Conservation (phyloP, 2,888 invertebrate genomes). For the Drosophila longiperda region DNA sequence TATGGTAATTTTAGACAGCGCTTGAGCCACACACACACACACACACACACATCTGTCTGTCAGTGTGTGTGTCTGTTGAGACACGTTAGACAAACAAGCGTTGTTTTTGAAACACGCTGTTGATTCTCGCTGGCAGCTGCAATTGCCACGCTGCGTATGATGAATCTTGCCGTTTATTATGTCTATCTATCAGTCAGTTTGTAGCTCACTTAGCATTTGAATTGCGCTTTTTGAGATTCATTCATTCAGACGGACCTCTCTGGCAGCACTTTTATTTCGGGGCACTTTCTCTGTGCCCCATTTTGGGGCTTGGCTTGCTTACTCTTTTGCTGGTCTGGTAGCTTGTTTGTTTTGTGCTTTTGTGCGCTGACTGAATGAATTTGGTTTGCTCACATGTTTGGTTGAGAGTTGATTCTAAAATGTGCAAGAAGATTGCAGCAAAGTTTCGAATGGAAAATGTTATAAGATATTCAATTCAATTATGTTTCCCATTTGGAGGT, state of each 20-base stretch:
- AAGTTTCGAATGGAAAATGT: conserved; percentile 9
- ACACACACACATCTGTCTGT: conserved; percentile 2
- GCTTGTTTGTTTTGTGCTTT: conserved; percentile 34
- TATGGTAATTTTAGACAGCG: conserved; percentile 44
- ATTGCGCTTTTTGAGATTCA: conserved; percentile 66
- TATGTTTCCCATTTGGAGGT: conserved; percentile 13
- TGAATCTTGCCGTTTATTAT: conserved; percentile 10
- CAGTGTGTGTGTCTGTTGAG: conserved; percentile 11
- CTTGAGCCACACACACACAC: conserved; percentile 53
- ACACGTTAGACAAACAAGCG: conserved; percentile 40
- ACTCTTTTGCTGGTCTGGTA: conserved; percentile 16
- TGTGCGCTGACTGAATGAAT: conserved; percentile 56
- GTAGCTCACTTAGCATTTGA: conserved; percentile 32
- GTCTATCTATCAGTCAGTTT: conserved; percentile 6
- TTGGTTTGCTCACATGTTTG: conserved; percentile 23
- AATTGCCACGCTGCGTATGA: conserved; percentile 5
- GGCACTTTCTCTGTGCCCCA: conserved; percentile 1
- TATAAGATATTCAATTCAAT: conserved; percentile 22
- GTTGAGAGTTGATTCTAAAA: conserved; percentile 41
- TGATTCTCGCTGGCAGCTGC: conserved; percentile 28
- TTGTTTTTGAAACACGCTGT: conserved; percentile 40
- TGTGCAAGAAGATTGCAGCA: conserved; percentile 18
- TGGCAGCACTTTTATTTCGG: conserved; percentile 41
- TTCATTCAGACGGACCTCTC: conserved; percentile 48
- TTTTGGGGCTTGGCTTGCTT: conserved; percentile 18